Evolutionary conservation across 2,113 vertebrate species (phyloP).

Genomic region (Pipra filicauda): DNA sequence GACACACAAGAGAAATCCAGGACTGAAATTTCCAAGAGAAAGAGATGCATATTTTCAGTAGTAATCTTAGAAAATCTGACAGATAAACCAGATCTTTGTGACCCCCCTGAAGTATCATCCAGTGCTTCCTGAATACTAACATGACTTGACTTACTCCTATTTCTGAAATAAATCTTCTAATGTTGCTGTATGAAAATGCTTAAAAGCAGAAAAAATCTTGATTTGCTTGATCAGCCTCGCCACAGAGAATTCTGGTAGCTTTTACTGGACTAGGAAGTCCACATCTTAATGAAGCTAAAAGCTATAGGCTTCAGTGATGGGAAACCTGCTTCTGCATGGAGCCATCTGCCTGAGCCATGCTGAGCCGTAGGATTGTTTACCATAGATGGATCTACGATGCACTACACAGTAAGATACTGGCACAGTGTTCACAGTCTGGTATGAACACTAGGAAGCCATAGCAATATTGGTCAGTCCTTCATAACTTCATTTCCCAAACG

Average conservation of each 20-base stretch:
- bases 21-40: not conserved
- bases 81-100: not conserved
- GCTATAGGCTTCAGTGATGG: not conserved
- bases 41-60: not conserved
- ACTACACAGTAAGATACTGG: constrained; percentile 72
- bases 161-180: not conserved
- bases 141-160: not conserved
- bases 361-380: constrained; percentile 38
- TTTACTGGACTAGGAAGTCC: not conserved
- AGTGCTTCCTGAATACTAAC: not conserved
- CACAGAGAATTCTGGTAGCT: not conserved
- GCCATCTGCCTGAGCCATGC: not conserved
- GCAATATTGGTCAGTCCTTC: constrained; percentile 78
- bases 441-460: constrained; percentile 74
- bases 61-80: not conserved
- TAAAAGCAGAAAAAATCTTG: not conserved
- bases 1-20: not conserved
- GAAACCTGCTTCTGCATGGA: constrained; percentile 4
- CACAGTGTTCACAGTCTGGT: constrained; percentile 76
- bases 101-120: not conserved
- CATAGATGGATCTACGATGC: constrained; percentile 59
- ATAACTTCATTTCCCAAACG: constrained; percentile 90
- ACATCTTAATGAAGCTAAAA: not conserved
- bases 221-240: not conserved
- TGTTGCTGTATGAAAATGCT: not conserved